phyloP scores from a whole-genome alignment of 2,113 vertebrate genomes.

The Laticauda laticaudata region DNA sequence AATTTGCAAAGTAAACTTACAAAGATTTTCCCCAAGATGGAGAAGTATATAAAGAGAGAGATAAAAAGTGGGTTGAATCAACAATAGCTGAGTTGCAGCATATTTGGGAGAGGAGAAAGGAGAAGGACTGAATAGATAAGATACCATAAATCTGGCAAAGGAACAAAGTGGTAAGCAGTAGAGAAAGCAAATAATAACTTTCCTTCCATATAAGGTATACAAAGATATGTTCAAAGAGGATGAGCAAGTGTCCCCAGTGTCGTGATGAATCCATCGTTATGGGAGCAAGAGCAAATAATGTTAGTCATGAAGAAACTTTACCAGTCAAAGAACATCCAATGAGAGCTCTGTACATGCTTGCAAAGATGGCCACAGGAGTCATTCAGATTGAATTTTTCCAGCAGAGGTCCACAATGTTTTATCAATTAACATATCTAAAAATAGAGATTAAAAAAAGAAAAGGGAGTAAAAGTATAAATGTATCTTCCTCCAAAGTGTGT shows the following conservation, averaged over 20 bases:
- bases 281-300: background rate
- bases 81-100: background rate
- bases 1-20: background rate
- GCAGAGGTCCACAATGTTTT: background rate
- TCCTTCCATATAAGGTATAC: background rate
- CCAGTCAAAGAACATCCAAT: background rate
- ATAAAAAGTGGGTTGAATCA: background rate
- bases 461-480: background rate
- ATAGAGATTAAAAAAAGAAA: background rate
- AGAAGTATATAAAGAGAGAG: background rate
- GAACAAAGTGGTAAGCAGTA: background rate
- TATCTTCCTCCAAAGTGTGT: background rate
- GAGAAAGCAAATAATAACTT: background rate
- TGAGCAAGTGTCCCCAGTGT: background rate
- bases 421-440: background rate
- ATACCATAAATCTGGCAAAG: background rate
- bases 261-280: background rate
- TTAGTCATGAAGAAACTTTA: background rate
- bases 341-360: background rate
- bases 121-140: background rate
- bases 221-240: background rate
- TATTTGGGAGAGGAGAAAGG: background rate
- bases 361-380: background rate
- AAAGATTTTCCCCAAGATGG: background rate
- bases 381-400: background rate